These are phyloP conservation scores for Orestias chungarensis DNA, from an alignment of 2,797 vertebrate species.

Conservation along the genomic window DNA sequence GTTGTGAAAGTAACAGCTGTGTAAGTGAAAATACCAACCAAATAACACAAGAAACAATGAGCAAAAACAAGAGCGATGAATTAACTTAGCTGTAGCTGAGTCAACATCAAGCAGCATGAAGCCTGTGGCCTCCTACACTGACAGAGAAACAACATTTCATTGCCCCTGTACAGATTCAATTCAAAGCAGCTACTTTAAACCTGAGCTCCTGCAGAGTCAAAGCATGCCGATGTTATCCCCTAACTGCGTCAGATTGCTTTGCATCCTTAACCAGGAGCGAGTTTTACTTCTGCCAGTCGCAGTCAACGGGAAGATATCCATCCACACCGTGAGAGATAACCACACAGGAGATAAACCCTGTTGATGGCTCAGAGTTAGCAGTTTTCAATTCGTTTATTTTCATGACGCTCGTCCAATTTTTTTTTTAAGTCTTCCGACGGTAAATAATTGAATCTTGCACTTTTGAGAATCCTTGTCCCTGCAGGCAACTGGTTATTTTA, in stretches of 20 bases:
- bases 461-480: constrained; percentile 66
- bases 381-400: constrained; percentile 32
- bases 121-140: constrained; percentile 35
- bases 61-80: constrained; percentile 6
- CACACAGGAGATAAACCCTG: constrained; percentile 40
- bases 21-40: background rate
- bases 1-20: too few species aligned
- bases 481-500: constrained; percentile 57
- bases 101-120: constrained; percentile 35
- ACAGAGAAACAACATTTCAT: constrained; percentile 50
- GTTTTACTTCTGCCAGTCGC: constrained; percentile 24
- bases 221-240: constrained; percentile 10
- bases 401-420: constrained; percentile 38
- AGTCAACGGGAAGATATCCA: constrained; percentile 20
- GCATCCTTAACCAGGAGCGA: constrained; percentile 42
- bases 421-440: constrained; percentile 60
- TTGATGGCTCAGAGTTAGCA: constrained; percentile 32
- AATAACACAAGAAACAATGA: constrained; percentile 2
- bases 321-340: constrained; percentile 18
- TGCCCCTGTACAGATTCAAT: constrained; percentile 45
- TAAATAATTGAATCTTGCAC: constrained; percentile 70
- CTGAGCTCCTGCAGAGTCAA: constrained; percentile 25
- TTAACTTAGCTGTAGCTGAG: constrained; percentile 34
- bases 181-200: constrained; percentile 24
- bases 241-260: background rate